phyloP scores from a whole-genome alignment of 1,140 invertebrate species.

The Sitobion miscanthi region DNA sequence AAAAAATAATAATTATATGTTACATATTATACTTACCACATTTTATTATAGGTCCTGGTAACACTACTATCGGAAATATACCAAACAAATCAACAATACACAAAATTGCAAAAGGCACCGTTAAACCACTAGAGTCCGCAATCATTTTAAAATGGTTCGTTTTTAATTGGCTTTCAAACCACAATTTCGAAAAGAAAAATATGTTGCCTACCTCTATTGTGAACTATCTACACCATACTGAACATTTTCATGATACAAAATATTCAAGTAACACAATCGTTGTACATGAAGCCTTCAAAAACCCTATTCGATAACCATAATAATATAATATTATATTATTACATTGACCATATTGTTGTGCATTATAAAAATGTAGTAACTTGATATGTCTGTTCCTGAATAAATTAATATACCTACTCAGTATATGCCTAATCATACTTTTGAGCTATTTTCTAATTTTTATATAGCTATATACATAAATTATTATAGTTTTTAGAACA shows the following conservation, averaged over 20 bases:
- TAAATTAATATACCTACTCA: not conserved
- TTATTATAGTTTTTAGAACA: not conserved
- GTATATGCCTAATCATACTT: not conserved
- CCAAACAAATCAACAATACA: conserved; percentile 82
- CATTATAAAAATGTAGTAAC: not conserved
- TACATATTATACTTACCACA: conserved; percentile 68
- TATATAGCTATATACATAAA: not conserved
- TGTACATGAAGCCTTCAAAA: conserved; percentile 4
- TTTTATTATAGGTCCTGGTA: conserved; percentile 74
- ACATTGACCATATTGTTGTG: not conserved
- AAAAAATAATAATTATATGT: not conserved
- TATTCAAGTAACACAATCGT: conserved; percentile 28
- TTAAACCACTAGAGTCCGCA: conserved; percentile 64
- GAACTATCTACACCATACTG: not conserved
- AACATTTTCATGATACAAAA: not conserved
- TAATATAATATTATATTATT: not conserved
- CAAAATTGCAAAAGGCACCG: conserved; percentile 73
- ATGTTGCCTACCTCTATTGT: not conserved
- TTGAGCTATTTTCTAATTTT: not conserved
- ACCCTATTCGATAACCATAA: conserved; percentile 6
- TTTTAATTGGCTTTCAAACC: not conserved
- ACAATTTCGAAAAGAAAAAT: not conserved
- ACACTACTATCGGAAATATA: conserved; percentile 77
- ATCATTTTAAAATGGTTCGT: not conserved
- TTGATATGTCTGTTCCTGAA: not conserved